Conservation (phyloP, 2,888 invertebrate species). For the Papilio gigon region DNA sequence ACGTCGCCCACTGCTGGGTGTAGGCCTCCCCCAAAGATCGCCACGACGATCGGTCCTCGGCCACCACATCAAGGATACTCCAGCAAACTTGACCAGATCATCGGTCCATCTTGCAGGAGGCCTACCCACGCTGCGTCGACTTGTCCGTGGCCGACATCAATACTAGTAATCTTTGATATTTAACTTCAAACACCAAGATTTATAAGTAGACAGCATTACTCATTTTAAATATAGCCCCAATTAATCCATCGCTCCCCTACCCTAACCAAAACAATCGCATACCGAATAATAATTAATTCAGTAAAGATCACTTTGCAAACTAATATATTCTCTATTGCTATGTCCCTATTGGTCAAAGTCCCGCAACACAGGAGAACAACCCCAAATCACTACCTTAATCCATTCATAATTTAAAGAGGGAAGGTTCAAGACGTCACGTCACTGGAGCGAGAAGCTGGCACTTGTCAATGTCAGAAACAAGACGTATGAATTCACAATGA, state of each 20-base stretch:
- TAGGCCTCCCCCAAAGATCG: no score
- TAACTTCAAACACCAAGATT: neutral
- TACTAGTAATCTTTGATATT: neutral
- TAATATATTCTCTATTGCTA: slow-evolving; percentile 30
- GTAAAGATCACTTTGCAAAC: slow-evolving; percentile 1
- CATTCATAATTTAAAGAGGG: slow-evolving; percentile 41
- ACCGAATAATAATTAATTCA: slow-evolving; percentile 31
- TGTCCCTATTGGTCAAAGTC: slow-evolving; percentile 30
- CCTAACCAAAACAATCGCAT: slow-evolving; percentile 24
- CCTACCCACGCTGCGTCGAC: no score
- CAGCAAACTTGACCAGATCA: no score
- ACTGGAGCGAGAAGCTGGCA: slow-evolving; percentile 33
- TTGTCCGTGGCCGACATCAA: no score
- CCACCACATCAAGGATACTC: no score
- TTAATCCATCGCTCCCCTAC: slow-evolving; percentile 31
- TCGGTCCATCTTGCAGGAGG: no score
- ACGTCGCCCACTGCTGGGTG: no score
- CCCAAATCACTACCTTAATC: slow-evolving; percentile 41
- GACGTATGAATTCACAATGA: slow-evolving; percentile 36
- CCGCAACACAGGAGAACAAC: slow-evolving; percentile 10
- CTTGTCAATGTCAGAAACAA: slow-evolving; percentile 36
- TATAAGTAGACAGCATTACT: neutral
- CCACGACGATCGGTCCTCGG: no score
- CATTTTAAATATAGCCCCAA: slow-evolving; percentile 29
- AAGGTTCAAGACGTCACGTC: slow-evolving; percentile 33